A percentile compares a stretch with the other conserved stretches of the same genome.
Conservation (phyloP, 2,888 invertebrate genomes). For the Stegophylla sp. region DNA sequence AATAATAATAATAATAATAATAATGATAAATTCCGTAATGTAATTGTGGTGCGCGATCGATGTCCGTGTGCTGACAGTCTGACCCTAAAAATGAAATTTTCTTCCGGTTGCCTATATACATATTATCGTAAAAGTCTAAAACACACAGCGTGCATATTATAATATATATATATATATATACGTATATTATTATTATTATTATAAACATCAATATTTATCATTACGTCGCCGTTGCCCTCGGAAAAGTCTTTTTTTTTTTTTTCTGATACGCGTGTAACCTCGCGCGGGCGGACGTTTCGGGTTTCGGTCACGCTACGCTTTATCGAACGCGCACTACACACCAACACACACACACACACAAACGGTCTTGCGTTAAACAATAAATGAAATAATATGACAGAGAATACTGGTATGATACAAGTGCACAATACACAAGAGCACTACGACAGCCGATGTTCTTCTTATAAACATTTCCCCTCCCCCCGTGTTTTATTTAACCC, state of each 20-base stretch:
- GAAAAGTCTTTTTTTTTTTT: conserved; percentile 12
- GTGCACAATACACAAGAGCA: neutral
- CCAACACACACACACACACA: too few relatives aligned
- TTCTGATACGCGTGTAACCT: conserved; percentile 26
- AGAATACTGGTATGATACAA: too few relatives aligned
- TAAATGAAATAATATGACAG: conserved; percentile 41
- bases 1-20: too few relatives aligned
- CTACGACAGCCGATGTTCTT: too few relatives aligned
- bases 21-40: conserved; percentile 30
- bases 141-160: neutral
- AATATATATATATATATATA: neutral
- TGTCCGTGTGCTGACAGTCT: neutral
- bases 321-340: conserved; percentile 40
- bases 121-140: neutral
- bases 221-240: conserved; percentile 5
- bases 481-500: too few relatives aligned
- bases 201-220: conserved; percentile 47
- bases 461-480: too few relatives aligned
- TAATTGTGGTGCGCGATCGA: conserved; percentile 30
- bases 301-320: conserved; percentile 53
- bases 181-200: too few relatives aligned
- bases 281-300: conserved; percentile 29
- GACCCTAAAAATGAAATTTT: conserved; percentile 34
- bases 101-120: conserved; percentile 28
- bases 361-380: conserved; percentile 20